Conservation (phyloP, 1,140 invertebrate genomes). For the Linepithema humile region DNA sequence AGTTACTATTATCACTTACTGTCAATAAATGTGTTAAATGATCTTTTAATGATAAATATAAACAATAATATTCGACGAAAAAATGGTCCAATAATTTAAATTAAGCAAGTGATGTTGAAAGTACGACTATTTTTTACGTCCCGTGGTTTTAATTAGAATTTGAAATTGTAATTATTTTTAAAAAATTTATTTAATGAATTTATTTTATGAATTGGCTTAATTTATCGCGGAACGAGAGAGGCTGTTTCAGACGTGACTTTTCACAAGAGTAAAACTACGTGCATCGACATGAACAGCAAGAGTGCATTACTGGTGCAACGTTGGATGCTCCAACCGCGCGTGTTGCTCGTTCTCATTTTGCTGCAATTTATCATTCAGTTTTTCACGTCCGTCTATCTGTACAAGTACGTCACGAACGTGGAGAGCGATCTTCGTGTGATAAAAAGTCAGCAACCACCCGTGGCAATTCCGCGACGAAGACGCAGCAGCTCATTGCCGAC, state of each 20-base stretch:
- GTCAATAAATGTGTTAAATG: too few relatives aligned
- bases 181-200: neutral
- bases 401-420: slow-evolving; percentile 61
- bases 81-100: neutral
- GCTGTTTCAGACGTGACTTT: slow-evolving; percentile 35
- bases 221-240: neutral
- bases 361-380: slow-evolving; percentile 67
- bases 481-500: slow-evolving; percentile 63
- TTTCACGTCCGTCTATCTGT: slow-evolving; percentile 65
- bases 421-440: slow-evolving; percentile 58
- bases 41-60: too few relatives aligned
- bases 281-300: slow-evolving; percentile 60
- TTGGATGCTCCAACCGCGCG: slow-evolving; percentile 63
- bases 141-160: neutral
- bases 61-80: neutral
- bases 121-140: neutral
- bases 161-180: neutral
- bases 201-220: neutral
- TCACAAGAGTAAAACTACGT: neutral
- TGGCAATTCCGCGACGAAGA: slow-evolving; percentile 53
- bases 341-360: slow-evolving; percentile 58
- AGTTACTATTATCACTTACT: neutral
- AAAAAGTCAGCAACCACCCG: neutral
- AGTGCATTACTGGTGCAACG: slow-evolving; percentile 26
- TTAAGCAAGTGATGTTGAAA: neutral